Base-by-base conservation (phyloP, 35 echinoderm and acorn worm species). In the Ophioderma brevispina region DNA sequence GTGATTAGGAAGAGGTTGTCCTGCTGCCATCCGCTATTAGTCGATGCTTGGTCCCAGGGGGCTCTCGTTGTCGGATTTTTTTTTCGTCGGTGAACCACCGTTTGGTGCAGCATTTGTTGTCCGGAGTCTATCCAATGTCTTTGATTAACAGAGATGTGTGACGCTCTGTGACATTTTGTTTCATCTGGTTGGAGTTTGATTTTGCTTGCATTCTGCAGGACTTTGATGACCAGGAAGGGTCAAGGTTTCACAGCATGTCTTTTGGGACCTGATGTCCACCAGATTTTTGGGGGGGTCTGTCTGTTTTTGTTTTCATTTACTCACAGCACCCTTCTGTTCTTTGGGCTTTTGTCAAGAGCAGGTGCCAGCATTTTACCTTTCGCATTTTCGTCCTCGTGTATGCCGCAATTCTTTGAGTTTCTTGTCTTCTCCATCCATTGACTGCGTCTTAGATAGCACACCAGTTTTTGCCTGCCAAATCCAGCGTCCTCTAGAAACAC, bases 401-500 rank as follows among this genome's bases (percentile, higher is more conserved):
- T 2, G 41, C 4, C 17, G 41, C 41, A 46, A 15, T 30, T 25
- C 59, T 70, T 18, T 30, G 28, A 30, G 10, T n/a, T 70, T 70
- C 59, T 13, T 70, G 28, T 70, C 59, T 25, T 70, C 59, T 2
- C 59, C 59, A 13, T 70, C 59, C 59, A 70, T 70, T 70, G 59
- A 70, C 1, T 18, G 15, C n/a, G 59, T 70, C 23, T 70, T 70
- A 3, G 59, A 70, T 30, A 70, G 23, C 59, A 70, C 63, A 64
- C 52, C 46, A 33, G 83, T 30, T 85, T n/a, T 85, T 85, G 23
- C 52, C 83, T 64, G 52, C 34, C 46, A 82, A 50, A 18, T 63
- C 85, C 19, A 87, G 25, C 85, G 82, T 63, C 90, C 92, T 37
- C 87, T 82, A 2, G 92, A 95, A 15, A 89, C 76, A 64, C 90